Conservation (phyloP, 2,888 invertebrate genomes). For the Matsumyia berberina region DNA sequence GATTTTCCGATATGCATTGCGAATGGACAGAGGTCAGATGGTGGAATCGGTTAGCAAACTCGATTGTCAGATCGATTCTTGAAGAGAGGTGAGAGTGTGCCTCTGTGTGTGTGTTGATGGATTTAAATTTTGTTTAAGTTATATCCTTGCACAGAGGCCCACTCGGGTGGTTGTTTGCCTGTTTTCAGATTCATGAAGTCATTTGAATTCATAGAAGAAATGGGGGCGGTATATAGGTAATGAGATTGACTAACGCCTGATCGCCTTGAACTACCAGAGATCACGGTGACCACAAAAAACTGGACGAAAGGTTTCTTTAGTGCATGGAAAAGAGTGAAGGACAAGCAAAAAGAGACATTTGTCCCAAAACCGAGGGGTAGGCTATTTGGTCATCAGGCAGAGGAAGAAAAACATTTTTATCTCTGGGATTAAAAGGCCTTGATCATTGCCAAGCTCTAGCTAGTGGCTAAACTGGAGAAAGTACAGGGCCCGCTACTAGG, state of each 20-base stretch:
- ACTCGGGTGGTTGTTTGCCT: slow-evolving; percentile 15
- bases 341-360: too few relatives aligned
- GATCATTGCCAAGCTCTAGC: too few relatives aligned
- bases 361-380: too few relatives aligned
- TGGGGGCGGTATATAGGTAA: not conserved
- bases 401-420: too few relatives aligned
- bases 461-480: too few relatives aligned
- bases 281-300: too few relatives aligned
- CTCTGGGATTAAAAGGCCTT: too few relatives aligned
- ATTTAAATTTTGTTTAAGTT: slow-evolving; percentile 32
- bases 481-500: too few relatives aligned
- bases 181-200: slow-evolving; percentile 33
- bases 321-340: too few relatives aligned
- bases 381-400: too few relatives aligned
- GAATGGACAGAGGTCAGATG: not conserved
- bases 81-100: not conserved
- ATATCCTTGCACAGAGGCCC: slow-evolving; percentile 15
- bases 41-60: slow-evolving; percentile 42
- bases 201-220: slow-evolving; percentile 32
- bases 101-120: slow-evolving; percentile 3
- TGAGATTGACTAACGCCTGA: not conserved
- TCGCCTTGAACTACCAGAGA: not conserved
- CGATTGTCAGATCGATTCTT: slow-evolving; percentile 47
- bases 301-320: too few relatives aligned
- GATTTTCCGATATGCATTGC: slow-evolving; percentile 32